phyloP scores from a whole-genome alignment of 2,888 invertebrate species.

The Dinocampus coccinellae region DNA sequence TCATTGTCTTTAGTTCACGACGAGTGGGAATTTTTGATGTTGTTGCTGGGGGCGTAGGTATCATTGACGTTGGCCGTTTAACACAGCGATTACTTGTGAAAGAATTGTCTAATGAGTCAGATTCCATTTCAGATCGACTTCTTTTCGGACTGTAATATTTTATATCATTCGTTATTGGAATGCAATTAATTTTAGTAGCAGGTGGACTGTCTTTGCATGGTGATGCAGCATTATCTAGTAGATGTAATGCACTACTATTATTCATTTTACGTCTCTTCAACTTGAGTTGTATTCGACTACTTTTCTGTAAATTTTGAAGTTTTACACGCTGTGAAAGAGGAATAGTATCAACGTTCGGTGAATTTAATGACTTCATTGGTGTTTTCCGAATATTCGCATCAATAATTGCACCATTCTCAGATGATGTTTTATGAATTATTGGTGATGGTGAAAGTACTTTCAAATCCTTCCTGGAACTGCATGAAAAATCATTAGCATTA shows the following conservation, averaged over 20 bases:
- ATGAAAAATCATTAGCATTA: background rate
- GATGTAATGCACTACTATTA: conserved; percentile 43
- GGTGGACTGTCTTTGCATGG: conserved; percentile 66
- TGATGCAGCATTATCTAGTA: conserved; percentile 62
- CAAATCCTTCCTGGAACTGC: too few relatives aligned
- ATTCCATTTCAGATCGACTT: conserved; percentile 54
- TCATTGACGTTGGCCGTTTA: conserved; percentile 47
- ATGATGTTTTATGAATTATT: background rate
- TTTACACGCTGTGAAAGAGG: conserved; percentile 35
- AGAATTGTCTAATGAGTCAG: conserved; percentile 31
- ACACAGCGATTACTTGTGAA: conserved; percentile 36
- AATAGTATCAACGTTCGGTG: conserved; percentile 24
- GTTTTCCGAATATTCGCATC: background rate
- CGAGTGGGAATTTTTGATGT: conserved; percentile 47
- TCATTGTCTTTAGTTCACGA: conserved; percentile 61
- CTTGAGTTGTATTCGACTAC: background rate
- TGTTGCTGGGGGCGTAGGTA: conserved; percentile 13
- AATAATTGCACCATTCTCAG: background rate
- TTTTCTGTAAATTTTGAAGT: conserved; percentile 39
- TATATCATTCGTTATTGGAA: conserved; percentile 29
- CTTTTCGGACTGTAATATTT: conserved; percentile 61
- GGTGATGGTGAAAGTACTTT: background rate
- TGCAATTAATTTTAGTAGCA: conserved; percentile 48
- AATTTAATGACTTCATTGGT: background rate
- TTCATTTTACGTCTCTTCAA: conserved; percentile 32